Conservation (phyloP, 2,113 vertebrate genomes). For the Meles meles region DNA sequence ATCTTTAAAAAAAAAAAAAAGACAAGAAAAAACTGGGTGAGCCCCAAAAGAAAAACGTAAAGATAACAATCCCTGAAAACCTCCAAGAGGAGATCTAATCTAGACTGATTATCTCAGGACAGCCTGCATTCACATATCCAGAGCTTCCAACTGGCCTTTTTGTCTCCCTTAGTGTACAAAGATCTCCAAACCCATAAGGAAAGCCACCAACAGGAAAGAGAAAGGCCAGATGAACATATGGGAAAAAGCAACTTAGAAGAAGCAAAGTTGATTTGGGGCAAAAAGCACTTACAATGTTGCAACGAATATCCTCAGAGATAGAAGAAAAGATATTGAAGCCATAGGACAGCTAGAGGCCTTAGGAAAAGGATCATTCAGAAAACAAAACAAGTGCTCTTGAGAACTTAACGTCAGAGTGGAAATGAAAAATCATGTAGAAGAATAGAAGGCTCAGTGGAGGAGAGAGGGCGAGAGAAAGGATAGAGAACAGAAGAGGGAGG, state of each 20-base stretch:
- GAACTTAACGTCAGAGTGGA: not conserved
- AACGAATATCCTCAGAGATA: not conserved
- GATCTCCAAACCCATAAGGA: not conserved
- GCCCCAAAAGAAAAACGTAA: not conserved
- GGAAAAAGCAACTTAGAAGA: not conserved
- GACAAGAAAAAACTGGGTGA: too few species aligned
- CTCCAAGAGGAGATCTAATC: not conserved
- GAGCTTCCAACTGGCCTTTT: not conserved
- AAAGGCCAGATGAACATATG: not conserved
- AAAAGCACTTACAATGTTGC: not conserved
- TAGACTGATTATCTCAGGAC: not conserved
- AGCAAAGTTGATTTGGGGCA: not conserved
- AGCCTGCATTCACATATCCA: not conserved
- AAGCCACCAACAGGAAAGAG: not conserved
- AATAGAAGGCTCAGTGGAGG: not conserved
- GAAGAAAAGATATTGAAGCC: not conserved
- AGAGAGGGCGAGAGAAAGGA: not conserved
- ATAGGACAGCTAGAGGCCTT: not conserved
- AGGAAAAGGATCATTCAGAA: not conserved
- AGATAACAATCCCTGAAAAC: not conserved
- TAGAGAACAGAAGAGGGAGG: not conserved
- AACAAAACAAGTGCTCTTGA: not conserved
- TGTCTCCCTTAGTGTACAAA: not conserved
- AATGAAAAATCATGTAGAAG: not conserved
- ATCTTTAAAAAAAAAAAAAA: too few species aligned